These are phyloP conservation scores for Oithona nana DNA, from an alignment of 2,888 invertebrate genomes.

Conservation along the genomic window DNA sequence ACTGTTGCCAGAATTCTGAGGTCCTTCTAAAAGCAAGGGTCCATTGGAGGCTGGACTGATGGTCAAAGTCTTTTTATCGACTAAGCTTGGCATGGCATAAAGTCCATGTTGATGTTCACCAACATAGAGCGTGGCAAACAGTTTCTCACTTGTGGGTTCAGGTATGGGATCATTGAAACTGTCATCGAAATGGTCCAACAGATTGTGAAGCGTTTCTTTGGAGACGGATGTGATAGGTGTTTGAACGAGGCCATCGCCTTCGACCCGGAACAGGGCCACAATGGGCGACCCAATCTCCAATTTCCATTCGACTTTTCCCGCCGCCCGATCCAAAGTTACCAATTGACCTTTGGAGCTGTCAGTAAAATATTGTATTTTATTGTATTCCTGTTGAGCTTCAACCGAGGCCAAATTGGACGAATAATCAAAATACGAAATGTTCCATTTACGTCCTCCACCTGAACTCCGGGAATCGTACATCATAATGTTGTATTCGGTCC, in stretches of 20 bases:
- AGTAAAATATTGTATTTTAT: slow-evolving; percentile 47
- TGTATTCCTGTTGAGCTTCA: slow-evolving; percentile 43
- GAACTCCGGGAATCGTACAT: slow-evolving; percentile 80
- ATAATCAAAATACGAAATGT: slow-evolving; percentile 91
- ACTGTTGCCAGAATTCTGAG: slow-evolving; percentile 28
- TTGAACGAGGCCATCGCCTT: slow-evolving; percentile 24
- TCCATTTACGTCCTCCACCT: slow-evolving; percentile 61
- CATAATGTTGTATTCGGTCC: slow-evolving; percentile 36
- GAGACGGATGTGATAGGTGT: slow-evolving; percentile 27
- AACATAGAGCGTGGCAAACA: slow-evolving; percentile 65
- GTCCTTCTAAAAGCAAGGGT: slow-evolving; percentile 54
- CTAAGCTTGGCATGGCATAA: slow-evolving; percentile 77
- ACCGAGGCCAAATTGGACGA: slow-evolving; percentile 49
- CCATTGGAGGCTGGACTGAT: slow-evolving; percentile 49
- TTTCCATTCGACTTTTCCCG: slow-evolving; percentile 71
- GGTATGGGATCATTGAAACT: too few species aligned
- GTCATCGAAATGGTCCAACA: slow-evolving; percentile 18
- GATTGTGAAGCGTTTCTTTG: slow-evolving; percentile 24
- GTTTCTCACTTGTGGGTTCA: too few species aligned
- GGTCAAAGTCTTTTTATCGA: slow-evolving; percentile 62
- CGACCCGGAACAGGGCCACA: slow-evolving; percentile 54
- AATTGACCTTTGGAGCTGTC: slow-evolving; percentile 72
- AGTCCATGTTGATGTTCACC: slow-evolving; percentile 69
- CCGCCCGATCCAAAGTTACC: slow-evolving; percentile 58
- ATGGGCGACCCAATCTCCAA: slow-evolving; percentile 70